These are phyloP conservation scores for Sicus ferrugineus DNA, from an alignment of 2,888 invertebrate genomes.

Conservation along the genomic window DNA sequence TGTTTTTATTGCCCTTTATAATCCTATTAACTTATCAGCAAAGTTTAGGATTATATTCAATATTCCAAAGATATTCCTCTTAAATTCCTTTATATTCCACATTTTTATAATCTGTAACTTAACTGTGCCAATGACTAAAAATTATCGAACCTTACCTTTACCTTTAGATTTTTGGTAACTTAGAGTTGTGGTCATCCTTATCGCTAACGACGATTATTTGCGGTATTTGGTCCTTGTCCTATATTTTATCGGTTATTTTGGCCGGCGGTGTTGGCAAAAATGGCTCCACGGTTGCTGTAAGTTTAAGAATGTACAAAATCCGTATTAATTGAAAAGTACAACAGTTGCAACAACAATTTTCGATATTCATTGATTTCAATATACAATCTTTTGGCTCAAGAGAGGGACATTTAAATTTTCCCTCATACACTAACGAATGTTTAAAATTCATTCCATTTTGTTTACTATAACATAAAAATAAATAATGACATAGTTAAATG, in stretches of 20 bases:
- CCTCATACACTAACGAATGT: too few species aligned
- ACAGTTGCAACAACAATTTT: slow-evolving; percentile 19
- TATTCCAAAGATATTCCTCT: too few species aligned
- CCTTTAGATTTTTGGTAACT: slow-evolving; percentile 68
- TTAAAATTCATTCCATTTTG: too few species aligned
- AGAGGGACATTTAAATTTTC: neutral
- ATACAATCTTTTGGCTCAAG: neutral
- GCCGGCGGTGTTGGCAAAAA: slow-evolving; percentile 98
- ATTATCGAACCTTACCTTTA: slow-evolving; percentile 36
- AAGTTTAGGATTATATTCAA: too few species aligned
- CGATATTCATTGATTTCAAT: slow-evolving; percentile 4
- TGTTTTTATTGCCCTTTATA: too few species aligned
- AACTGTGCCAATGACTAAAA: neutral
- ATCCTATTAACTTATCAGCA: too few species aligned
- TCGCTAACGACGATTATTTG: slow-evolving; percentile 77
- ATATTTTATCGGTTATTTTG: slow-evolving; percentile 80
- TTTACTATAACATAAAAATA: too few species aligned
- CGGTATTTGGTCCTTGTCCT: slow-evolving; percentile 76
- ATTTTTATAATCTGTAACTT: neutral
- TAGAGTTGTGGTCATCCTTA: slow-evolving; percentile 80
- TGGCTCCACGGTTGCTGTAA: slow-evolving; percentile 99
- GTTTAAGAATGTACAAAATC: slow-evolving; percentile 62
- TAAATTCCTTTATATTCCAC: slow-evolving; percentile 1
- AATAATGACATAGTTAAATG: too few species aligned
- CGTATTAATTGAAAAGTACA: neutral